Percentiles rank a stretch among this genome's conserved stretches.
These are phyloP conservation scores for Oryctes rhinoceros DNA, from an alignment of 1,140 invertebrate genomes.

Conservation along the genomic window DNA sequence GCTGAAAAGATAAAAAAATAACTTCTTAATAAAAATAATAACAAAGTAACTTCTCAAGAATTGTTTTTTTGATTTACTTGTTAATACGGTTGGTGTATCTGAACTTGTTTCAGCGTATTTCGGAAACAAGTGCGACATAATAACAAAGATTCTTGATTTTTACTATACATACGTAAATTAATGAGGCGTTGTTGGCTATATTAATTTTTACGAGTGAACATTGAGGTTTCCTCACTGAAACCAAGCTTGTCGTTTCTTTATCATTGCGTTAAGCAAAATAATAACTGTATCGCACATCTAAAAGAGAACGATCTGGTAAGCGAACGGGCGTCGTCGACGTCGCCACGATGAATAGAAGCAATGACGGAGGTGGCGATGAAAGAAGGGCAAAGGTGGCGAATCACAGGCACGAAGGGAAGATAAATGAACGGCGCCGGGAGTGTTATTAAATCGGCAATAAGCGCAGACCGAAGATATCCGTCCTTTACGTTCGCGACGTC, in stretches of 20 bases:
- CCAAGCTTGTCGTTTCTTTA: neutral
- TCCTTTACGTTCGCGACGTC: neutral
- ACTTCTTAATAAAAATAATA: too few relatives aligned
- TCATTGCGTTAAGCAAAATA: neutral
- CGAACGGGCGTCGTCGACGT: neutral
- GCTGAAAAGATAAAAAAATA: too few relatives aligned
- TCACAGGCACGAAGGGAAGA: constrained; percentile 27
- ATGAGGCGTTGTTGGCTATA: neutral
- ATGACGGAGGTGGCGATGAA: neutral
- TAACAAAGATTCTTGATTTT: too few relatives aligned
- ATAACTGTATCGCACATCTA: neutral
- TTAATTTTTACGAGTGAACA: neutral
- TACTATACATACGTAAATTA: neutral
- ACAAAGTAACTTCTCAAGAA: too few relatives aligned
- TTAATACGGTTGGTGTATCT: too few relatives aligned
- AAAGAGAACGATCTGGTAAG: neutral
- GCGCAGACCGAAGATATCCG: constrained; percentile 21
- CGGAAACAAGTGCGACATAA: too few relatives aligned
- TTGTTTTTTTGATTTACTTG: too few relatives aligned
- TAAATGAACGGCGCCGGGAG: constrained; percentile 30
- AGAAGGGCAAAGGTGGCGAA: neutral
- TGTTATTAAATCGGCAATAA: constrained; percentile 37
- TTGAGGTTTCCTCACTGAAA: neutral
- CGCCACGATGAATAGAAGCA: neutral
- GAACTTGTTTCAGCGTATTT: too few relatives aligned